These are phyloP conservation scores for Haliclystus octoradiatus DNA, from an alignment of 30 jellyfish, hydroid and myxozoan genomes.

Conservation along the genomic window DNA sequence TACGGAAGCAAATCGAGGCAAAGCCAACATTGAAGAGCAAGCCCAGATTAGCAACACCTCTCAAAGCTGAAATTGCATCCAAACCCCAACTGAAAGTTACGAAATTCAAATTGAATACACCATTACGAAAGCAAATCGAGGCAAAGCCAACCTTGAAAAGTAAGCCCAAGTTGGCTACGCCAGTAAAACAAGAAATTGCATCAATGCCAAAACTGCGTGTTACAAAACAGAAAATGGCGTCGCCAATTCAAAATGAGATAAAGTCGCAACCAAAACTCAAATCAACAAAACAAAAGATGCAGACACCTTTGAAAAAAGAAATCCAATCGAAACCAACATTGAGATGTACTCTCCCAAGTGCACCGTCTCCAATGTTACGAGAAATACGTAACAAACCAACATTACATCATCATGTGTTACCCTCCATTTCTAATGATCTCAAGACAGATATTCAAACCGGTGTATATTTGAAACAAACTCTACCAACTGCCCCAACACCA, in stretches of 20 bases:
- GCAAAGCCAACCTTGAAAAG: not conserved
- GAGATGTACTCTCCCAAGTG: not conserved
- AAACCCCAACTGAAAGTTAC: conserved; percentile 30
- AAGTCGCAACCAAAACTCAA: conserved; percentile 26
- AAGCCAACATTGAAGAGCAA: not conserved
- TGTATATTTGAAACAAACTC: not conserved
- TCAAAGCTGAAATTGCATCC: conserved; percentile 21
- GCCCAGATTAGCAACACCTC: conserved; percentile 19
- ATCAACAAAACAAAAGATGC: conserved; percentile 2
- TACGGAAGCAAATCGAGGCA: conserved; percentile 12
- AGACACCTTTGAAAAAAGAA: conserved; percentile 6
- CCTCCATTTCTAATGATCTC: not conserved
- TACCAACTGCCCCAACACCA: conserved; percentile 38
- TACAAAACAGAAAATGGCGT: conserved; percentile 30
- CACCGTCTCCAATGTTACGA: not conserved
- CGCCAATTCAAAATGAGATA: conserved; percentile 21
- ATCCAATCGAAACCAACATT: not conserved
- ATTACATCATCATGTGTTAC: not conserved
- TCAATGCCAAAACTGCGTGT: conserved; percentile 4
- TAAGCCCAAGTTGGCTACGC: not conserved
- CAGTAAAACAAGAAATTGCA: not conserved
- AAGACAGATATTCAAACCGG: not conserved
- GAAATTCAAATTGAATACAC: conserved; percentile 48
- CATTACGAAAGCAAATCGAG: conserved; percentile 48
- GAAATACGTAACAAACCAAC: not conserved